Evolutionary conservation across 2,888 invertebrate species (phyloP).

Genomic region (Timandra comae): DNA sequence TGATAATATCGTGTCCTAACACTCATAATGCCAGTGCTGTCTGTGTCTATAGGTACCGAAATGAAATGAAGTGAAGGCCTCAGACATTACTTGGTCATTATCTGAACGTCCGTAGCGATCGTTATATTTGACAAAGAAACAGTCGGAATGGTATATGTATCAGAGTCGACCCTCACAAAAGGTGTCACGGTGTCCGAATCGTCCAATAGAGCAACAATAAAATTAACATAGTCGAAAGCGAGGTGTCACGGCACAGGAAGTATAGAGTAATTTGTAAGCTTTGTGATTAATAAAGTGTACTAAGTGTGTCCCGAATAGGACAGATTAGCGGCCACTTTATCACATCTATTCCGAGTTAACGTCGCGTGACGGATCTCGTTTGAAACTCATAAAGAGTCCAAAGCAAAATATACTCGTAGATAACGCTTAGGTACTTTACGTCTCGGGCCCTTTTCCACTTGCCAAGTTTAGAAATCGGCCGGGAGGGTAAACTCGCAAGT

Average conservation of each 20-base stretch:
- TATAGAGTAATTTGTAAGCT: conserved; percentile 74
- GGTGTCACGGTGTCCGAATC: conserved; percentile 59
- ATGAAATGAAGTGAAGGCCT: too few relatives aligned
- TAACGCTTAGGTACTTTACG: conserved; percentile 67
- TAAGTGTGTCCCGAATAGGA: conserved; percentile 76
- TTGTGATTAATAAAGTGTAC: conserved; percentile 77
- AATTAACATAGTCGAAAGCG: conserved; percentile 70
- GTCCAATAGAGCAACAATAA: conserved; percentile 67
- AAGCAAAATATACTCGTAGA: conserved; percentile 74
- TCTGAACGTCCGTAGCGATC: conserved; percentile 17
- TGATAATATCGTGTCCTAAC: too few relatives aligned
- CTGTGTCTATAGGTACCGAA: too few relatives aligned
- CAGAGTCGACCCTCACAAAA: conserved; percentile 52
- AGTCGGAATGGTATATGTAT: conserved; percentile 41
- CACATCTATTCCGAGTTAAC: conserved; percentile 75
- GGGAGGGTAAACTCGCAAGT: conserved; percentile 62
- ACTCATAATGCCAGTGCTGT: too few relatives aligned
- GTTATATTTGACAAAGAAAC: conserved; percentile 25
- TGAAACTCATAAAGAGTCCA: conserved; percentile 76
- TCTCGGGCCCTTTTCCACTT: conserved; percentile 69
- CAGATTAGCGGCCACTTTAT: conserved; percentile 77
- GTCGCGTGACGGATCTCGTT: conserved; percentile 77
- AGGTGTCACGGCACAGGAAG: conserved; percentile 72
- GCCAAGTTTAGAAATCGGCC: conserved; percentile 52
- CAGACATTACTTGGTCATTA: too few relatives aligned